Evolutionary conservation across 1,140 invertebrate species (phyloP).

Genomic region (Holotrichia oblita): DNA sequence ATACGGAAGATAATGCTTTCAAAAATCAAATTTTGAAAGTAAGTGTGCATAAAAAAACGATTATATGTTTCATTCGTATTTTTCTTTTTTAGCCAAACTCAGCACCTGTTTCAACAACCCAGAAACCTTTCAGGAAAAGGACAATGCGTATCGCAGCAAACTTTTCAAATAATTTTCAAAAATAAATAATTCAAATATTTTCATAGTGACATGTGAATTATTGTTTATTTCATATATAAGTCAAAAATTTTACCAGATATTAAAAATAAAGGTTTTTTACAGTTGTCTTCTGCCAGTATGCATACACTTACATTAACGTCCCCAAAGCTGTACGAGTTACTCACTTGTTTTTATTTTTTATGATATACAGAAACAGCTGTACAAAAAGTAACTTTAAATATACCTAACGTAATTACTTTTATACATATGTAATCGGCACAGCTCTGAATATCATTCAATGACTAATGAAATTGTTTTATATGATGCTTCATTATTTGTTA

Average conservation of each 20-base stretch:
- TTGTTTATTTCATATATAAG: constrained; percentile 8
- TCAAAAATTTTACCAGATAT: not conserved
- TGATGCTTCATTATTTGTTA: too few relatives aligned
- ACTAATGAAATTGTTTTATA: too few relatives aligned
- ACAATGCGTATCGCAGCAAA: constrained; percentile 32
- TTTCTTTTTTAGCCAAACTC: not conserved
- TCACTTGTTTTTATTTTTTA: too few relatives aligned
- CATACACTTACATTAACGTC: too few relatives aligned
- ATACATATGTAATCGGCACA: too few relatives aligned
- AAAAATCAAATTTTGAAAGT: not conserved
- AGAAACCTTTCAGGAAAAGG: constrained; percentile 4
- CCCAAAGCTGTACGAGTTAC: too few relatives aligned
- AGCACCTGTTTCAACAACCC: not conserved
- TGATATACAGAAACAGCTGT: too few relatives aligned
- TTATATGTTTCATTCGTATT: not conserved
- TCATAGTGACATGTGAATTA: not conserved
- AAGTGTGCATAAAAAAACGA: not conserved
- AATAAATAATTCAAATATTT: not conserved
- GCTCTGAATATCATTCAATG: too few relatives aligned
- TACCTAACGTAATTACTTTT: too few relatives aligned
- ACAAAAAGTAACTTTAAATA: too few relatives aligned
- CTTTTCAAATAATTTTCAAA: not conserved
- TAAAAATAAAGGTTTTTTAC: not conserved
- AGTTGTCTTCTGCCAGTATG: not conserved
- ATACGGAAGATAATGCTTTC: not conserved